phyloP scores from a whole-genome alignment of 2,113 vertebrate species.

The Lepus europaeus region DNA sequence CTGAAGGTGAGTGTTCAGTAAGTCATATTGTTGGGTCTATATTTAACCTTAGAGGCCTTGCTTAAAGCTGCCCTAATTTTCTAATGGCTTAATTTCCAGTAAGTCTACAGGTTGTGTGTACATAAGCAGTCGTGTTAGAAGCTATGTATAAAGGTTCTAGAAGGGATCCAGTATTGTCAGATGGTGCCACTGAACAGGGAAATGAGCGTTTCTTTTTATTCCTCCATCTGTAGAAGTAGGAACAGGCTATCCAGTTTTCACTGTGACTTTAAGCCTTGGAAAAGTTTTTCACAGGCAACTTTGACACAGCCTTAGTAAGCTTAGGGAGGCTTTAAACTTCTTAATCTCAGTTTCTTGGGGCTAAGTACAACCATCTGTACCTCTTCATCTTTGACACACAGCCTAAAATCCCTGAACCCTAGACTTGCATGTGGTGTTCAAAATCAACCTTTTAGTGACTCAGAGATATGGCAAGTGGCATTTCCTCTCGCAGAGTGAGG shows the following conservation, averaged over 20 bases:
- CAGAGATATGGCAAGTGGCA: not conserved
- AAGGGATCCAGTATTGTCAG: not conserved
- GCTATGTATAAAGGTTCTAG: not conserved
- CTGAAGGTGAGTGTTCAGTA: not conserved
- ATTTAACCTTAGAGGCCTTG: not conserved
- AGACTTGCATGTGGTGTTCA: constrained; percentile 7
- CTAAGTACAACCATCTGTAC: not conserved
- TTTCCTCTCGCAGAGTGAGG: not conserved
- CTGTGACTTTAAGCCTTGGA: not conserved
- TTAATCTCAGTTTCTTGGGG: constrained; percentile 35
- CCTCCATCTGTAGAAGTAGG: not conserved
- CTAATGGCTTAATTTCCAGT: constrained; percentile 1
- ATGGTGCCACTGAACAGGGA: not conserved
- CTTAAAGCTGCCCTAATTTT: not conserved
- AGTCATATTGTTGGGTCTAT: not conserved
- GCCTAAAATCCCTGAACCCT: constrained; percentile 30
- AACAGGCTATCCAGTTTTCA: not conserved
- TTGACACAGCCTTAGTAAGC: not conserved
- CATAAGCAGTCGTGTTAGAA: not conserved
- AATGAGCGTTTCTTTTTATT: not conserved
- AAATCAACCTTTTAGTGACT: not conserved
- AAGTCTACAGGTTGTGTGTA: not conserved
- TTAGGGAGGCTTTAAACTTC: not conserved
- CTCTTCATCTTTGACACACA: not conserved
- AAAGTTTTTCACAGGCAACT: constrained; percentile 45